Evolutionary conservation across 2,888 invertebrate species (phyloP), one percentile per base, ranked within the genome.

Genomic region (Caenorhabditis wallacei): DNA sequence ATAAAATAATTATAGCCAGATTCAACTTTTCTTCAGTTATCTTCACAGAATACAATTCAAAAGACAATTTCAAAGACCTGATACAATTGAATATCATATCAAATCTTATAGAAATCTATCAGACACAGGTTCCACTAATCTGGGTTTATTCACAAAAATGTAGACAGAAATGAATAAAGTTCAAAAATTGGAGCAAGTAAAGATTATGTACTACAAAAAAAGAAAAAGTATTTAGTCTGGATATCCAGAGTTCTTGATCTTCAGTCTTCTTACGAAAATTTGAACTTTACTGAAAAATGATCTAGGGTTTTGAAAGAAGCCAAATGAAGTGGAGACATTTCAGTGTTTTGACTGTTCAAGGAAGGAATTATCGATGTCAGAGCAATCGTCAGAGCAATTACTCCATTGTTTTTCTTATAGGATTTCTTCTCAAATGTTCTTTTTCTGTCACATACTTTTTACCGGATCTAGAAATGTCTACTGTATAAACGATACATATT

Each of bases 81-180:
- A 18, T 48, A 2, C 1, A 18, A 48, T 59, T 18, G 13, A 40
- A 11, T 59, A n/a, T 16, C n/a, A 43, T 43, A 24, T 7, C 61
- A 61, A 61, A 61, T 24, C 43, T 61, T 43, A 43, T 4, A 18
- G 16, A 61, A 20, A 61, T 24, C 20, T 40, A 7, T 30, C 22
- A 61, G 61, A 61, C 61, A 61, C 22, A 16, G 40, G 59, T 59
- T 35, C 13, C 59, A 59, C 59, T 61, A 61, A 61, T 43, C 61
- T 24, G n/a, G 22, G 43, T 43, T 40, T 20, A 37, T 59, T 59
- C 37, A 59, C n/a, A 40, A 22, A 40, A 40, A 37, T 61, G 46
- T 61, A 61, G 43, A 61, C 43, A 61, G 20, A 26, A 61, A n/a
- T 22, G 22, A 59, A 8, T 5, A 37, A 37, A 20, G 20, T 48